These are phyloP conservation scores for Rhysida immarginata DNA, from an alignment of 1,140 invertebrate genomes.

Conservation along the genomic window DNA sequence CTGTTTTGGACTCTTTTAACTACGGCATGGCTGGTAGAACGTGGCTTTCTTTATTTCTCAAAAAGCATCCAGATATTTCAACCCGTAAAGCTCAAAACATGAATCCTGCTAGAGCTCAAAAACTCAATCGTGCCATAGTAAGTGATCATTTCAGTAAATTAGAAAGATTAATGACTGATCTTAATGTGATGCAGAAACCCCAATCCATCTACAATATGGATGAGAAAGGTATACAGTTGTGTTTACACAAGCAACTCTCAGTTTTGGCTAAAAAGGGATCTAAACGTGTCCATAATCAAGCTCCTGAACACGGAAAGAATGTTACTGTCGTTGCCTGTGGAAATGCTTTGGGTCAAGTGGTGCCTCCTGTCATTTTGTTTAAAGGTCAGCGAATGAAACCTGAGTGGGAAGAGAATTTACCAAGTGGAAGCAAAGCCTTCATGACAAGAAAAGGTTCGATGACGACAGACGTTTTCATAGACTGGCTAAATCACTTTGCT, in stretches of 20 bases:
- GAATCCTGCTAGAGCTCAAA: constrained; percentile 24
- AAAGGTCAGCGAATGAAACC: constrained; percentile 24
- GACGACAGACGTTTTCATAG: constrained; percentile 13
- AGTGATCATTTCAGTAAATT: constrained; percentile 14
- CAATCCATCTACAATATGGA: constrained; percentile 29
- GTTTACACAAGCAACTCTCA: constrained; percentile 24
- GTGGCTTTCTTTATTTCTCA: constrained; percentile 19
- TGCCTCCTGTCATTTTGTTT: constrained; percentile 29
- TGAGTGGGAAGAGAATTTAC: constrained; percentile 23
- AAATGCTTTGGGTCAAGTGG: constrained; percentile 23
- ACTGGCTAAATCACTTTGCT: constrained; percentile 11
- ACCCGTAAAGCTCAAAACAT: constrained; percentile 22
- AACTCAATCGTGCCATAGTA: constrained; percentile 24
- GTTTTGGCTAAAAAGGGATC: constrained; percentile 25
- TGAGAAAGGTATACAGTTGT: constrained; percentile 28
- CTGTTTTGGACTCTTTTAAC: not conserved
- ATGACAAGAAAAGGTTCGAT: constrained; percentile 28
- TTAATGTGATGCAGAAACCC: constrained; percentile 20
- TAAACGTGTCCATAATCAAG: constrained; percentile 26
- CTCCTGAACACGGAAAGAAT: constrained; percentile 28
- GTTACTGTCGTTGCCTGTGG: constrained; percentile 27
- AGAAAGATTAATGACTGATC: constrained; percentile 18
- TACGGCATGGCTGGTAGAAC: constrained; percentile 17
- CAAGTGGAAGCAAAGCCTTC: constrained; percentile 18
- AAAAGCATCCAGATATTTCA: constrained; percentile 2